These are phyloP conservation scores for pig (Sus scrofa) DNA, from an alignment of 2,113 vertebrate genomes.

Conservation along the genomic window T2T-Sscrofa CM000830.6:64333501-64334000, in stretches of 20 bases:
- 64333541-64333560: conserved; percentile 16
- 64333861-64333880: neutral
- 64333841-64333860: neutral
- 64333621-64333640: neutral
- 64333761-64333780: neutral
- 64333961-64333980: neutral
- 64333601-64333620: neutral
- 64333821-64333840: conserved; percentile 23
- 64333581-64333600: neutral
- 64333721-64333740: neutral
- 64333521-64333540: neutral
- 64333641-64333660: neutral
- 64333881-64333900: neutral
- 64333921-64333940: conserved; percentile 16
- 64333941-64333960: neutral
- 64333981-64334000: neutral
- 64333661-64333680: neutral
- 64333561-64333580: neutral
- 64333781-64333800: neutral
- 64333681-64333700: neutral
- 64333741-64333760: neutral
- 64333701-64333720: neutral
- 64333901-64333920: neutral
- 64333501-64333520: neutral
- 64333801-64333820: conserved; percentile 2